Base-by-base conservation (phyloP, 2,888 invertebrate species). In the Drosophila melanosoma region DNA sequence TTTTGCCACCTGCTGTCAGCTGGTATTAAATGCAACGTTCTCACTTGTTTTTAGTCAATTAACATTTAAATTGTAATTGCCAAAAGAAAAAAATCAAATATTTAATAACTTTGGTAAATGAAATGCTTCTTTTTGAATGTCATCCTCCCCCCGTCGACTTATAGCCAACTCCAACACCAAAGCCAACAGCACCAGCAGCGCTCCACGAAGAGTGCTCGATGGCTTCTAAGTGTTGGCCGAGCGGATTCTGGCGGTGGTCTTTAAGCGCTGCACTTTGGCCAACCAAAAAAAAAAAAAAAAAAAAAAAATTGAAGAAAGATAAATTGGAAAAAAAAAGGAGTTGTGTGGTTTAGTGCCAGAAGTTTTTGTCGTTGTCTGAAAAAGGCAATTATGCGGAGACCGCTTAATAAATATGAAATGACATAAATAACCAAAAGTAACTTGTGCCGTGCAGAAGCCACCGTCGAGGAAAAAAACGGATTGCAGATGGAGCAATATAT, bases 371-470 rank as follows among this genome's bases (percentile, higher is more conserved):
- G 59, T 51, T 69, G 58, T 49, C 60, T 61, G 56, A 38, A 53
- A 49, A 60, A 54, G 64, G 59, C 74, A 88, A 88, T 84, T 84
- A 84, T 88, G 86, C 83, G 68, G 70, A 59, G 81, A 81, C 76
- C 83, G 86, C 88, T 74, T 81, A 81, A 81, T 88, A 84, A 84
- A 88, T 84, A 88, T 74, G 79, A 86, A 86, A 86, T 78, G 81
- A 86, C 89, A 86, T 83, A 86, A 84, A 83, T 88, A 81, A 72
- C 83, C 86, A 68, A 74, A 79, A 80, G 69, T 65, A 75, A 61
- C 51, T 42, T 51, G 66, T 61, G 61, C 63, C 59, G 60, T 48
- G 49, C 52, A 59, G 3, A 33, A n/a, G 17, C 6, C 15, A 4
- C 15, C 11, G 53, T 23, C 33, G 53, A 5, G 15, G 20, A n/a